A percentile compares a stretch with the other conserved stretches of the same genome.
These are phyloP conservation scores for Pristionchus fissidentatus DNA, from an alignment of 2,888 invertebrate species.

Conservation along the genomic window DNA sequence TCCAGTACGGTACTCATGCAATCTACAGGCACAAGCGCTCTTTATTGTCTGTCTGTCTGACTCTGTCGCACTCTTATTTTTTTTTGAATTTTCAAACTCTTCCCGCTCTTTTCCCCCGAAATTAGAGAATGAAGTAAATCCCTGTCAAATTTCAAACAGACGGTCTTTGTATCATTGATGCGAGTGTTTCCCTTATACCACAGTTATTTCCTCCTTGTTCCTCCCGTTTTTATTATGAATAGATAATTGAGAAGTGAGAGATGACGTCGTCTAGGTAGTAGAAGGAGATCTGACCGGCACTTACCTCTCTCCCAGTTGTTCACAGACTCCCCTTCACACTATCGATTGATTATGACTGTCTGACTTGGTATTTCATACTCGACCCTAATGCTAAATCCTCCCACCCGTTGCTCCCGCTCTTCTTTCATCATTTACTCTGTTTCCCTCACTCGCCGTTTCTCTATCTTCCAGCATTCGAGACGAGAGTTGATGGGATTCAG, in stretches of 20 bases:
- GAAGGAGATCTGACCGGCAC: too few species aligned
- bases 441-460: not conserved
- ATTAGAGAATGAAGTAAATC: constrained; percentile 21
- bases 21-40: constrained; percentile 16
- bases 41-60: not conserved
- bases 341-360: constrained; percentile 21
- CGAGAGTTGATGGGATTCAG: constrained; percentile 25
- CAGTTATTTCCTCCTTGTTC: too few species aligned
- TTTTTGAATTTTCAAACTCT: not conserved
- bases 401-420: too few species aligned
- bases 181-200: constrained; percentile 18
- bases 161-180: constrained; percentile 15
- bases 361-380: constrained; percentile 17
- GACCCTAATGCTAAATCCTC: constrained; percentile 2
- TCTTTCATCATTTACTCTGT: not conserved
- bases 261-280: too few species aligned
- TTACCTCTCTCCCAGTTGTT: not conserved
- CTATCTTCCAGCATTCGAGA: not conserved
- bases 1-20: constrained; percentile 6
- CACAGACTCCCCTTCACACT: not conserved
- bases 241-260: too few species aligned
- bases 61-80: not conserved
- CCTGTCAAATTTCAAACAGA: not conserved
- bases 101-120: not conserved
- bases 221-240: too few species aligned